These are phyloP conservation scores for Zaprionus nigranus DNA, from an alignment of 1,140 invertebrate species.

Conservation along the genomic window DNA sequence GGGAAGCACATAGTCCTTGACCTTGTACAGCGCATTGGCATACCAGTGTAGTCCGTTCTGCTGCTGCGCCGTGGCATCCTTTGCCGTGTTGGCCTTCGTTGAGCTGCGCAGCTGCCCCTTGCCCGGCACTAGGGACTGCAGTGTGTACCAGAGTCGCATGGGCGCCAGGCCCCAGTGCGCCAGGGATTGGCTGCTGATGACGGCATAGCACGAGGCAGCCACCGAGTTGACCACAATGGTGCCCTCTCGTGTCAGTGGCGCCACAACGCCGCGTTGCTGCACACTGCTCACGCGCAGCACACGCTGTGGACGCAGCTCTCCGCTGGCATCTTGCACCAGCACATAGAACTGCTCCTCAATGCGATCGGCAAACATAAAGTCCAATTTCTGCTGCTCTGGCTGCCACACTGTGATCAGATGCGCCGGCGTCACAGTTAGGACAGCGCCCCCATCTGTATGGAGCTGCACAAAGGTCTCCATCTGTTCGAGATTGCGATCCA, in stretches of 20 bases:
- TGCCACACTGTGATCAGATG: slow-evolving; percentile 89
- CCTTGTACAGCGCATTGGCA: slow-evolving; percentile 90
- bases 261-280: slow-evolving; percentile 91
- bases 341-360: slow-evolving; percentile 86
- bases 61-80: slow-evolving; percentile 53
- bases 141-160: slow-evolving; percentile 87
- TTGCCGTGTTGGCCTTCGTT: slow-evolving; percentile 45
- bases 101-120: slow-evolving; percentile 60
- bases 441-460: slow-evolving; percentile 88
- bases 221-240: slow-evolving; percentile 96
- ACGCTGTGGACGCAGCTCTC: slow-evolving; percentile 86
- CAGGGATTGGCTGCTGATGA: slow-evolving; percentile 92
- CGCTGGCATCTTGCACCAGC: slow-evolving; percentile 83
- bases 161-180: slow-evolving; percentile 95
- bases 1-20: slow-evolving; percentile 90
- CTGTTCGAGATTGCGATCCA: slow-evolving; percentile 91
- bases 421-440: slow-evolving; percentile 92
- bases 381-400: slow-evolving; percentile 76
- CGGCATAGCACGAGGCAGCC: slow-evolving; percentile 97
- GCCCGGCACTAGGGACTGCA: slow-evolving; percentile 78
- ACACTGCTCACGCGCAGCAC: slow-evolving; percentile 87
- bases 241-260: slow-evolving; percentile 94
- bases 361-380: slow-evolving; percentile 87
- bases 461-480: slow-evolving; percentile 90
- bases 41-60: slow-evolving; percentile 93